Evolutionary conservation across 30 jellyfish, hydroid and myxozoan genomes (phyloP), one percentile per base, ranked within the genome.

Genomic region (Nemopilema nomurai): DNA sequence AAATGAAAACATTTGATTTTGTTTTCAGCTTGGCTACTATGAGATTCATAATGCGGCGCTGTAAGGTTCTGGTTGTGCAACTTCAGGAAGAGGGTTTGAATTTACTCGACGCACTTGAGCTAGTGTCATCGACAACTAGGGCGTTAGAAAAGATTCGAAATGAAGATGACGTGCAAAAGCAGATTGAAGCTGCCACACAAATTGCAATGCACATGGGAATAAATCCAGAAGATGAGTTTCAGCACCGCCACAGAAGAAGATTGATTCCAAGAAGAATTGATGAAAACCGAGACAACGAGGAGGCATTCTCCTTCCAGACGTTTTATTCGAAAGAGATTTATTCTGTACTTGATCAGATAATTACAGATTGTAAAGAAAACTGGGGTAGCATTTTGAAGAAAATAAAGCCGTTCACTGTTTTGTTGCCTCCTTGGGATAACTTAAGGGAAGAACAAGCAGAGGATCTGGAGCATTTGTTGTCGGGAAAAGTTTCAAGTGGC

Each of bases 321-420:
- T 75, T 4, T 51, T 75, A 51, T 24, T 4, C 74, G 21, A 75
- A 75, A 75, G 74, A 75, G 17, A 51, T 24, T 24, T 75, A 8
- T 62, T 21, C 80, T 66, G 80, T 79, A 3, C 79, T 41, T 76
- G 86, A 76, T 49, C 76, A 76, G 84, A 33, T 74, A 7, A 41
- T 74, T 30, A 74, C 80, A 79, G 88, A 62, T 33, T 79, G 88
- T 66, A 62, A 62, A 57, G 79, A 79, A 79, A 79, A 79, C 88
- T 30, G 29, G 88, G 18, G 79, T 24, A 28, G 49, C 62, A 62
- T 63, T n/a, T n/a, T n/a, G n/a, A 19, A 51, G 18, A 51, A 51
- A 49, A 8, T 51, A 9, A 28, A 76, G 51, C 76, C 79, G 51
- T 79, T 79, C 22, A 24, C 88, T 1, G 69, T 79, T 79, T 79